Base-by-base conservation (phyloP, 1,140 invertebrate genomes). In the Drosophila subpulchrella region DNA sequence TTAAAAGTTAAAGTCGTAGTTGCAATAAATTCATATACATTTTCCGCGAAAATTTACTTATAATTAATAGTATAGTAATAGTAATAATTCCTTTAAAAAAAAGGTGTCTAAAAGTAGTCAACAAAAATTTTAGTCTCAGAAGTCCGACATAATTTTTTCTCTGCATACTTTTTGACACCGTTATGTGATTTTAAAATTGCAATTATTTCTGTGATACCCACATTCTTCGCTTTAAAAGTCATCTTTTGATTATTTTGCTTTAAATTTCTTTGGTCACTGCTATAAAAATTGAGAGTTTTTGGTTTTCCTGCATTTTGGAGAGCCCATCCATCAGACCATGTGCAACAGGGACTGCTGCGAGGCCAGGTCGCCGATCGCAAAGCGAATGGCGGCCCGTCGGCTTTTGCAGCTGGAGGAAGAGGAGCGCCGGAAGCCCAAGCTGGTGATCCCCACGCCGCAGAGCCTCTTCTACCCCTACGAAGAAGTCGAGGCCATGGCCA, bases 401-500 rank as follows among this genome's bases (percentile, higher is more conserved):
- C 44, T 57, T 0, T 47, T 68, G 38, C 47, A 54, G 34, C 0
- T 46, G 20, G 20, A 57, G 30, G 61, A 60, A 12, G 58, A 56
- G 51, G 66, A 53, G 20, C 46, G 44, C 5, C 56, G 27, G 20
- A 60, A 42, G 12, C 58, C 63, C 0, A 38, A 77, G n/a, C 8
- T 17, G 3, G 48, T 73, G 5, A 38, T 88, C 2, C 10, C 30
- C 1, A 83, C 83, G 6, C 84, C 83, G 0, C 66, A 79, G 27
- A 67, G 56, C 10, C 11, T 51, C 11, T 24, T 89, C 3, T 77
- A 58, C 13, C 36, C 38, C 1, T 98, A 96, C 92, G 97, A 98
- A 83, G 93, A 95, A 8, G 92, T 98, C 7, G 89, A 95, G 58
- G 94, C 95, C 80, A 96, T 95, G 11, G 96, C 97, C 0, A 92